These are phyloP conservation scores for Smutsia gigantea DNA, from an alignment of 2,797 vertebrate species.

Conservation along the genomic window DNA sequence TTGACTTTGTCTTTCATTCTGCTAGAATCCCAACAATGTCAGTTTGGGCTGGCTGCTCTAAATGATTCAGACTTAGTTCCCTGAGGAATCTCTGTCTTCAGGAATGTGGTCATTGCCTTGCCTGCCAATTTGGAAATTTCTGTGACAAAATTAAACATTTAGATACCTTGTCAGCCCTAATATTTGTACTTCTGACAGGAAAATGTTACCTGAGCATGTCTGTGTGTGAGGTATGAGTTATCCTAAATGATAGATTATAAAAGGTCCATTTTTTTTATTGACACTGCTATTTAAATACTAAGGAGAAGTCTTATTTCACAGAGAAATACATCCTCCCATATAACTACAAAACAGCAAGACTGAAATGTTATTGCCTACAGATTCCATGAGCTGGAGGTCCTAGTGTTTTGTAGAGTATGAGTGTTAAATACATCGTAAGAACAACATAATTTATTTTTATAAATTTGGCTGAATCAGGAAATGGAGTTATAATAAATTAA, in stretches of 20 bases:
- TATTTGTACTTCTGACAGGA: neutral
- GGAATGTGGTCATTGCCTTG: neutral
- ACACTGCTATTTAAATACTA: constrained; percentile 51
- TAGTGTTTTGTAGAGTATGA: neutral
- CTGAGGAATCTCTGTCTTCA: neutral
- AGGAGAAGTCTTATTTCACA: constrained; percentile 22
- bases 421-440: neutral
- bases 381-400: neutral
- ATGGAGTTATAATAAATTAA: constrained; percentile 1
- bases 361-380: constrained; percentile 4
- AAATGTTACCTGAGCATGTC: neutral
- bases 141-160: constrained; percentile 56
- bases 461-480: neutral
- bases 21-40: neutral
- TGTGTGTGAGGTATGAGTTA: neutral
- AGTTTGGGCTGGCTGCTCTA: neutral
- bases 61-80: neutral
- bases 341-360: neutral
- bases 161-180: neutral
- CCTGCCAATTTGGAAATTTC: neutral
- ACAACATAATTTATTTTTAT: neutral
- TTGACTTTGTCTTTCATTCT: constrained; percentile 35
- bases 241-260: neutral
- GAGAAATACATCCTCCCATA: constrained; percentile 36
- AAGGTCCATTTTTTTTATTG: constrained; percentile 8